Evolutionary conservation across 2,888 invertebrate species (phyloP).

Genomic region (Tupiocoris notatus): DNA sequence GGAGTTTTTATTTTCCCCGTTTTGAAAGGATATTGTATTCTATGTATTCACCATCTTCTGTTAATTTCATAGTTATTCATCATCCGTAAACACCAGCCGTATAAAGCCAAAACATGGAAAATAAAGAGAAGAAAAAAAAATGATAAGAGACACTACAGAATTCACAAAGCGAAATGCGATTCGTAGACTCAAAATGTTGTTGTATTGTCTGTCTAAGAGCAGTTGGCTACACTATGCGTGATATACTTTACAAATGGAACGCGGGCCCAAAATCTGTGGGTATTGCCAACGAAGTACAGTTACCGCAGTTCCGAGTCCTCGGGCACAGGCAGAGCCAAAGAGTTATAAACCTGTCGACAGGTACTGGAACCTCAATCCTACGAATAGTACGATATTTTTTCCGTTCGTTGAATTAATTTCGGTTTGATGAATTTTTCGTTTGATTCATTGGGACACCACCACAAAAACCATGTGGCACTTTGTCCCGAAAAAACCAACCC

Average conservation of each 20-base stretch:
- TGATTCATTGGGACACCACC: background rate
- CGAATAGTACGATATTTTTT: slow-evolving; percentile 6
- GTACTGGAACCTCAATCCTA: slow-evolving; percentile 59
- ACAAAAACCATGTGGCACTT: background rate
- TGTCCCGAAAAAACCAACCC: background rate
- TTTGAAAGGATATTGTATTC: background rate
- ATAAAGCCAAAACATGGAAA: background rate
- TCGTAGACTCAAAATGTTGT: slow-evolving; percentile 45
- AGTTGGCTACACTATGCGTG: slow-evolving; percentile 98
- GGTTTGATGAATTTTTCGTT: background rate
- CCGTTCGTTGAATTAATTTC: background rate
- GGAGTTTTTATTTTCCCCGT: background rate
- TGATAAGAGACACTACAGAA: background rate
- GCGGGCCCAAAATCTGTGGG: slow-evolving; percentile 89
- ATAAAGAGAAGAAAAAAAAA: background rate
- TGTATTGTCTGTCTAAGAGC: slow-evolving; percentile 53
- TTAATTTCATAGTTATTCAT: background rate
- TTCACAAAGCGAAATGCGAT: slow-evolving; percentile 22
- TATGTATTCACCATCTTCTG: background rate
- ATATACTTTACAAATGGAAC: slow-evolving; percentile 96
- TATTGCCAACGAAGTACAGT: slow-evolving; percentile 92
- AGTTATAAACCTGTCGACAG: slow-evolving; percentile 93
- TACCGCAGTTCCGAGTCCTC: slow-evolving; percentile 95
- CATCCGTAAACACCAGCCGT: background rate
- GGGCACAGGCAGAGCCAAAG: slow-evolving; percentile 93